Base-by-base conservation (phyloP, 2,888 invertebrate species). In the Stomorhina lunata region DNA sequence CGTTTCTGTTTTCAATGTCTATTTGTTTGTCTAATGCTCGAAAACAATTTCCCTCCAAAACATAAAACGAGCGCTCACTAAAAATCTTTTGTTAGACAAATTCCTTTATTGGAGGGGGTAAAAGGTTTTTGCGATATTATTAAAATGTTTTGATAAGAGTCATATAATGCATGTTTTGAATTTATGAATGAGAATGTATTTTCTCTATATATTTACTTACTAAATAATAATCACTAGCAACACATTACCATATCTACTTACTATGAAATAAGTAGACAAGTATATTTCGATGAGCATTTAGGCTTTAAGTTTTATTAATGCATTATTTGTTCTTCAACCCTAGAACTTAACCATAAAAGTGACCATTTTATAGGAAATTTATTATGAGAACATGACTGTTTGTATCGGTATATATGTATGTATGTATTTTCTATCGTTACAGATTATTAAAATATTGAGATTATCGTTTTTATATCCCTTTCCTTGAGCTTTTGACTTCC, bases 41-140 rank as follows among this genome's bases (percentile, higher is more conserved):
- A 27, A 27, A n/a, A 53, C 4, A 61, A 37, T 59, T 59, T 12
- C 6, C 22, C 22, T 37, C 5, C 22, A 6, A 10, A 10, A 5
- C 12, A 20, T 22, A 4, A 2, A 9, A n/a, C 7, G 3, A n/a
- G 4, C 25, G 15, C 1, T 10, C 1, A 0, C 2, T 20, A 32
- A 68, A 40, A 53, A 2, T 15, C 43, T 50, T 29, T 73, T 73
- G 50, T 43, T 40, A 27, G 15, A 2, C 22, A 48, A 29, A 43
- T 53, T 55, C 34, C 20, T 20, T 1, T 20, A 45, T 43, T 34
- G 55, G 72, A 61, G 66, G 59, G 76, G 59, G 63, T 72, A 72
- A 81, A 77, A 77, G 71, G 72, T 55, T 77, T 71, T 77, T 68
- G 77, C 45, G 37, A 61, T 53, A 61, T 66, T 66, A 72, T 68